phyloP scores from a whole-genome alignment of 2,888 invertebrate species.

The Noctua comes region DNA sequence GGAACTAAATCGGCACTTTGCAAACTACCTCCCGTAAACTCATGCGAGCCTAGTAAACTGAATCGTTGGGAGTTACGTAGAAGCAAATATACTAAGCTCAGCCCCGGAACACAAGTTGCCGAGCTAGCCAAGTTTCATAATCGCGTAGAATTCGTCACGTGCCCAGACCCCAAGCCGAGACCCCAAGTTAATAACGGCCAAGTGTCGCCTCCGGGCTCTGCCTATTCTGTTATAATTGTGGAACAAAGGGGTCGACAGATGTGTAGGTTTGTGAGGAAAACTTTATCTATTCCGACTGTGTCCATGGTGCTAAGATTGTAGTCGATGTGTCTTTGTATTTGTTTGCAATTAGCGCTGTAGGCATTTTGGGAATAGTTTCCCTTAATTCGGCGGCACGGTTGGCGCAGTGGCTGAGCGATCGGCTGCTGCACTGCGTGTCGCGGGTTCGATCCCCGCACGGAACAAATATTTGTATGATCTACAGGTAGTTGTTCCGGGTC shows the following conservation, averaged over 20 bases:
- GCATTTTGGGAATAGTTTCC: background rate
- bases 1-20: conserved; percentile 7
- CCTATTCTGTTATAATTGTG: conserved; percentile 65
- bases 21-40: conserved; percentile 30
- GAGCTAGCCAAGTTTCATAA: conserved; percentile 70
- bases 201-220: conserved; percentile 65
- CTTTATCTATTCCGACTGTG: conserved; percentile 50
- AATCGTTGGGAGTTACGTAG: conserved; percentile 47
- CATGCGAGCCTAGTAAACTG: conserved; percentile 38
- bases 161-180: conserved; percentile 62
- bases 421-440: too few relatives aligned
- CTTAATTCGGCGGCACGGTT: too few relatives aligned
- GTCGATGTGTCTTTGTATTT: conserved; percentile 33
- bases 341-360: conserved; percentile 13
- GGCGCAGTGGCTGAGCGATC: too few relatives aligned
- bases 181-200: conserved; percentile 70
- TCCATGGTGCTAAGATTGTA: conserved; percentile 38
- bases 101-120: conserved; percentile 54
- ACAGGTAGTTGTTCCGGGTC: too few relatives aligned
- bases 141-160: conserved; percentile 74
- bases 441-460: too few relatives aligned
- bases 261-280: conserved; percentile 51
- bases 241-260: conserved; percentile 63
- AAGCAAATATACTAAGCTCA: conserved; percentile 52
- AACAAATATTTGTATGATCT: too few relatives aligned